Percentiles rank a stretch among this genome's conserved stretches.
Conservation (phyloP, 2,797 vertebrate species). For the Tiaroga cobitis region DNA sequence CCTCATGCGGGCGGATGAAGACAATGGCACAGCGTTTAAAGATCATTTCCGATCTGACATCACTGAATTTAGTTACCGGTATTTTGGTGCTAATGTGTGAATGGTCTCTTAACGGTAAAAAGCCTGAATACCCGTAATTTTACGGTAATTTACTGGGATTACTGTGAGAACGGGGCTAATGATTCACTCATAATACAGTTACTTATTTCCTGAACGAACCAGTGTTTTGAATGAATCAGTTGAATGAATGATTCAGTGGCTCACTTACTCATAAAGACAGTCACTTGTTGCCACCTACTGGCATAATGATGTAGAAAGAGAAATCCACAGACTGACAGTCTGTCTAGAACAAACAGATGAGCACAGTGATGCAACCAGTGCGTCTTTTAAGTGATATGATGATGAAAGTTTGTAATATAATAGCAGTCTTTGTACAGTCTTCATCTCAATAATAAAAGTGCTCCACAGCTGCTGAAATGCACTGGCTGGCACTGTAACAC, state of each 20-base stretch:
- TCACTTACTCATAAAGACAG: not conserved
- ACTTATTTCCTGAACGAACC: not conserved
- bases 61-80: too few relatives aligned
- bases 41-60: not conserved
- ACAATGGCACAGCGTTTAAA: not conserved
- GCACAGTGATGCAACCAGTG: not conserved
- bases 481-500: conserved; percentile 31
- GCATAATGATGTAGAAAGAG: not conserved
- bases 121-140: too few relatives aligned
- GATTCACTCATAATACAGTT: not conserved
- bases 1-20: not conserved
- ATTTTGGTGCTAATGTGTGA: too few relatives aligned
- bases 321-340: not conserved
- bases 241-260: not conserved
- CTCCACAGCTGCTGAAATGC: conserved; percentile 40
- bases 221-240: not conserved
- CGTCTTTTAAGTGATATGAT: not conserved
- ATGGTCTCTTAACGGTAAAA: too few relatives aligned
- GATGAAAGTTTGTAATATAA: conserved; percentile 21
- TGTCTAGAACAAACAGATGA: not conserved
- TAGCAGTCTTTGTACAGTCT: conserved; percentile 32
- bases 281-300: not conserved
- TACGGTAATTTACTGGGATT: not conserved
- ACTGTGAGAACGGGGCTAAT: not conserved
- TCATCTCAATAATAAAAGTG: conserved; percentile 46